Evolutionary conservation across 2,888 invertebrate genomes (phyloP).

Genomic region (Trichopoda pennipes): DNA sequence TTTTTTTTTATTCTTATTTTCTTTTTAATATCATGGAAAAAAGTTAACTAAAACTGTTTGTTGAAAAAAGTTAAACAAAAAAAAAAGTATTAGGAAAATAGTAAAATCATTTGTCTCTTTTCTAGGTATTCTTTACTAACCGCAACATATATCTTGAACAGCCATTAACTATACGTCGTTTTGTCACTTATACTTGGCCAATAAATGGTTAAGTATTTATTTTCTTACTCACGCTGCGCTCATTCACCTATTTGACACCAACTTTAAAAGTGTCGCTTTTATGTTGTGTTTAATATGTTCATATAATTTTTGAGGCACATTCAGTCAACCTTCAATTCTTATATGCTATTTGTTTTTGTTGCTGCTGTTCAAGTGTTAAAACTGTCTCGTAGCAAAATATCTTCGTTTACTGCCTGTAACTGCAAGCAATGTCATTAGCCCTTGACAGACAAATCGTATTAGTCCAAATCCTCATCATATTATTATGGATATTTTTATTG

Average conservation of each 20-base stretch:
- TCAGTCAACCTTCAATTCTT: conserved; percentile 51
- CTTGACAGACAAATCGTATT: conserved; percentile 73
- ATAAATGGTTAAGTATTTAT: conserved; percentile 20
- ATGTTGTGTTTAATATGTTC: conserved; percentile 18
- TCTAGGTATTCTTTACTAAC: background rate
- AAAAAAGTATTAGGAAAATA: conserved; percentile 16
- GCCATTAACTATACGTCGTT: background rate
- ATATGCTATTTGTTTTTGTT: background rate
- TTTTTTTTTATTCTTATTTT: conserved; percentile 24
- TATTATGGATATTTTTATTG: background rate
- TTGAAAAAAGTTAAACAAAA: background rate
- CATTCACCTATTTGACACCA: conserved; percentile 52
- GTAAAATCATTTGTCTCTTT: conserved; percentile 15
- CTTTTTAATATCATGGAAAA: conserved; percentile 3
- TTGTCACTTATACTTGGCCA: conserved; percentile 12
- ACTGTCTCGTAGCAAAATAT: conserved; percentile 44
- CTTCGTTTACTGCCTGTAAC: conserved; percentile 30
- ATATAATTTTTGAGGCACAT: conserved; percentile 42
- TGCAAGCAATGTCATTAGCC: conserved; percentile 73
- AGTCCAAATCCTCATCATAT: conserved; percentile 71
- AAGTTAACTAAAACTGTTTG: conserved; percentile 18
- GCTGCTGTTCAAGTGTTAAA: conserved; percentile 9
- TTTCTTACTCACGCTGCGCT: conserved; percentile 29
- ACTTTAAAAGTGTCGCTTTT: conserved; percentile 23
- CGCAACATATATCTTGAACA: conserved; percentile 7